phyloP scores from a whole-genome alignment of 2,888 invertebrate genomes.

The Caenorhabditis sp. region DNA sequence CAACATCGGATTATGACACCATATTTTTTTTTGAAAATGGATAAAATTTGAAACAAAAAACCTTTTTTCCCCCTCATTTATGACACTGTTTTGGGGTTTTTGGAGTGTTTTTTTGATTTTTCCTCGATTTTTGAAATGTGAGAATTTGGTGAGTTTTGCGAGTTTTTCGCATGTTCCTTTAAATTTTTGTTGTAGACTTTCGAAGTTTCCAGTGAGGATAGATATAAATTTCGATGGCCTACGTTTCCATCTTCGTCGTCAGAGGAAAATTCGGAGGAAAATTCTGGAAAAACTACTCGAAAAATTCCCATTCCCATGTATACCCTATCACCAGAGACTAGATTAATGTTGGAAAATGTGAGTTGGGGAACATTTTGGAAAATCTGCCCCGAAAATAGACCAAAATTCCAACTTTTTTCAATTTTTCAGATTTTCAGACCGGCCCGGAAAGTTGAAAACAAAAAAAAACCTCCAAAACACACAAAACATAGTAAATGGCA shows the following conservation, averaged over 20 bases:
- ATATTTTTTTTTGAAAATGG: too few species aligned
- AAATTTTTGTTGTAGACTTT: too few species aligned
- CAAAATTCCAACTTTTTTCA: too few species aligned
- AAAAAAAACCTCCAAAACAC: not conserved
- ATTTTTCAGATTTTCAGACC: not conserved
- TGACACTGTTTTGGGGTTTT: not conserved
- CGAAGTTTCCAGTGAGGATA: too few species aligned
- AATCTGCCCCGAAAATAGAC: not conserved
- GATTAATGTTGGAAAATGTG: constrained; percentile 18
- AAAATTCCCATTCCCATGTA: constrained; percentile 9
- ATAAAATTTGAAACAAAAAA: not conserved
- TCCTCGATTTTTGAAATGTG: not conserved
- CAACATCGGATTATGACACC: too few species aligned
- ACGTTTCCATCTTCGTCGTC: not conserved
- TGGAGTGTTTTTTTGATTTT: not conserved
- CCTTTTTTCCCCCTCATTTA: not conserved
- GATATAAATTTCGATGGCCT: constrained; percentile 8
- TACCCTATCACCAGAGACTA: constrained; percentile 6
- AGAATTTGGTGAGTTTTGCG: not conserved
- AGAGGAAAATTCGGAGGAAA: not conserved
- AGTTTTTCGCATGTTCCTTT: not conserved
- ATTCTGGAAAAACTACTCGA: constrained; percentile 4
- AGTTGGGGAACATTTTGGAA: constrained; percentile 2
- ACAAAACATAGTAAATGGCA: too few species aligned
- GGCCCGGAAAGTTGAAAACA: too few species aligned